Evolutionary conservation across 2,888 invertebrate genomes (phyloP).

Genomic region (Neuroscelio doddi): DNA sequence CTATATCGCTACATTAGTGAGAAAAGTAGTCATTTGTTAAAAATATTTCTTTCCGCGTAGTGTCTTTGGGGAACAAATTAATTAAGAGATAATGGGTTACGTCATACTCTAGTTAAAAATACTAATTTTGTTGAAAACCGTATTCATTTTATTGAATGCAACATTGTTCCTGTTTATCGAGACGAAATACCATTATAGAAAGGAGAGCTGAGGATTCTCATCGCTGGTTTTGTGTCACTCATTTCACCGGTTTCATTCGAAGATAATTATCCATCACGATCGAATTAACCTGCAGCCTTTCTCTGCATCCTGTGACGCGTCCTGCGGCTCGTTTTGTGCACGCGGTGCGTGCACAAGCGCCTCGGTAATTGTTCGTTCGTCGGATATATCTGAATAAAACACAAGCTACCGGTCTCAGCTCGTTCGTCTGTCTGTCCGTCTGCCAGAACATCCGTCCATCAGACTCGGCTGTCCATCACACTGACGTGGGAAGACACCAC

Average conservation of each 20-base stretch:
- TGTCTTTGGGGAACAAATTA: too few relatives aligned
- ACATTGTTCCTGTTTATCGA: too few relatives aligned
- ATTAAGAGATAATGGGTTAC: too few relatives aligned
- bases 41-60: too few relatives aligned
- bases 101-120: too few relatives aligned
- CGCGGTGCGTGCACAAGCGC: conserved; percentile 50
- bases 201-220: conserved; percentile 53
- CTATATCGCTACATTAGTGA: too few relatives aligned
- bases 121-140: too few relatives aligned
- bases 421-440: conserved; percentile 62
- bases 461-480: conserved; percentile 70
- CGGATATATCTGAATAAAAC: conserved; percentile 70
- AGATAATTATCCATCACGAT: conserved; percentile 67
- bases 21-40: too few relatives aligned
- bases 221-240: conserved; percentile 55
- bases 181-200: too few relatives aligned
- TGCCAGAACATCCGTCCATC: conserved; percentile 62
- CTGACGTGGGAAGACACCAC: conserved; percentile 72
- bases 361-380: conserved; percentile 70
- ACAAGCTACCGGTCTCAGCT: conserved; percentile 69
- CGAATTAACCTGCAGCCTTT: conserved; percentile 63
- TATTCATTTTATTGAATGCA: too few relatives aligned
- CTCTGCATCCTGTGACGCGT: conserved; percentile 61
- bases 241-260: conserved; percentile 50
- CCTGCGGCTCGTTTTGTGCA: conserved; percentile 47